Evolutionary conservation across 2,113 vertebrate genomes (phyloP).

Genomic region (Nibea albiflora): DNA sequence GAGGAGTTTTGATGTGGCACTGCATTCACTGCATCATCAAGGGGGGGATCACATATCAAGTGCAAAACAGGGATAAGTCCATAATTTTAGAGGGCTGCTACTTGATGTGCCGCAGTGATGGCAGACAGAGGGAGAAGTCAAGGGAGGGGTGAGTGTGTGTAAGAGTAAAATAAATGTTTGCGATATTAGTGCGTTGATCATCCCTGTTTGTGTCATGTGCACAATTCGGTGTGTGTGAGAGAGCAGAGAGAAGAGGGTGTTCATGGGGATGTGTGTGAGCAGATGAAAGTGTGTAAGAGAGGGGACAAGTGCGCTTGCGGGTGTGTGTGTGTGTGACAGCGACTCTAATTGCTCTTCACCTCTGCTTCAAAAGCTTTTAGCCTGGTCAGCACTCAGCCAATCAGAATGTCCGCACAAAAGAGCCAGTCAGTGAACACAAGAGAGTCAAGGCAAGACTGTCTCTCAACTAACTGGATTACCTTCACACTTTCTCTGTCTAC

Average conservation of each 20-base stretch:
- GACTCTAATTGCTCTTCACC: slow-evolving; percentile 83
- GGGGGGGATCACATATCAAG: not conserved
- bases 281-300: not conserved
- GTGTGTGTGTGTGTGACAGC: slow-evolving; percentile 58
- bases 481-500: slow-evolving; percentile 52
- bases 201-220: not conserved
- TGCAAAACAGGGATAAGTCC: not conserved
- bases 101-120: not conserved
- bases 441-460: slow-evolving; percentile 52
- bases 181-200: not conserved
- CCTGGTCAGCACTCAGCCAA: slow-evolving; percentile 77
- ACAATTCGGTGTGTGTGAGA: not conserved
- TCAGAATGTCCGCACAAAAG: slow-evolving; percentile 55
- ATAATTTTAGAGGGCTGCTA: not conserved
- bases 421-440: slow-evolving; percentile 48
- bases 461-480: slow-evolving; percentile 74
- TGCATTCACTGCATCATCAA: not conserved
- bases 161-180: not conserved
- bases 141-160: not conserved
- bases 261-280: slow-evolving; percentile 21
- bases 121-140: too few species aligned
- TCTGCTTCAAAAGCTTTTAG: slow-evolving; percentile 83
- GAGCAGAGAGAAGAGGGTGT: slow-evolving; percentile 21
- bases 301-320: not conserved
- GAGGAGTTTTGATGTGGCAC: not conserved